phyloP scores from a whole-genome alignment of 2,888 invertebrate genomes.

The Nudaria mundana region DNA sequence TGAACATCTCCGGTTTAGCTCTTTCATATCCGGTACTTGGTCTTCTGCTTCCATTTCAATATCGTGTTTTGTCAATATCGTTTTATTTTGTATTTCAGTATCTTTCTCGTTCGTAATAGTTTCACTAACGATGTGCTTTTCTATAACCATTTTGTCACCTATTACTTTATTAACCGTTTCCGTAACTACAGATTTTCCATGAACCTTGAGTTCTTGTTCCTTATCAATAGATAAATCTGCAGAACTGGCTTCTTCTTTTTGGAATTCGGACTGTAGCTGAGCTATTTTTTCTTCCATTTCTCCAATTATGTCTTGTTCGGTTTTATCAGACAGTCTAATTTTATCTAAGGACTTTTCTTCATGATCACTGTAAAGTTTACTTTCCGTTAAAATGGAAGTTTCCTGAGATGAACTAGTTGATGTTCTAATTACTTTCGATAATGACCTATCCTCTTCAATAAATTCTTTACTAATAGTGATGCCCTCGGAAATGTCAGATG shows the following conservation, averaged over 20 bases:
- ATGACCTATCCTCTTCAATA: constrained; percentile 63
- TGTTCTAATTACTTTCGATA: constrained; percentile 53
- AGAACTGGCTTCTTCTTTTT: constrained; percentile 45
- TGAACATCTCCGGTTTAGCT: constrained; percentile 74
- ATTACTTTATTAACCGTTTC: constrained; percentile 22
- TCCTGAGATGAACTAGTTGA: constrained; percentile 68
- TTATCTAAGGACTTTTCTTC: constrained; percentile 60
- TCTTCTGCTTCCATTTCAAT: constrained; percentile 39
- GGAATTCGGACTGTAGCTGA: constrained; percentile 49
- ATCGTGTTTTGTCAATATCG: constrained; percentile 13
- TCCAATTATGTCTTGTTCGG: constrained; percentile 51
- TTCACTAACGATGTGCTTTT: constrained; percentile 16
- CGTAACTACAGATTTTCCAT: constrained; percentile 24
- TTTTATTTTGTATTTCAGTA: constrained; percentile 6
- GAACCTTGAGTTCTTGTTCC: constrained; percentile 16
- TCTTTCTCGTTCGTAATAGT: constrained; percentile 2
- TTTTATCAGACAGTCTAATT: constrained; percentile 46
- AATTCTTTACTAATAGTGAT: constrained; percentile 66
- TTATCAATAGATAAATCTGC: constrained; percentile 20
- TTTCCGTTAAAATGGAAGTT: constrained; percentile 68
- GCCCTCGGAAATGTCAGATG: constrained; percentile 71
- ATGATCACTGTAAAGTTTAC: constrained; percentile 63
- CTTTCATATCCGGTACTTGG: constrained; percentile 68
- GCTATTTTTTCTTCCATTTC: constrained; percentile 55
- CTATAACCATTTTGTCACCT: constrained; percentile 30